Evolutionary conservation across 2,797 vertebrate genomes (phyloP), one percentile per base, ranked within the genome.

Genomic region (Leptodactylus fallax): DNA sequence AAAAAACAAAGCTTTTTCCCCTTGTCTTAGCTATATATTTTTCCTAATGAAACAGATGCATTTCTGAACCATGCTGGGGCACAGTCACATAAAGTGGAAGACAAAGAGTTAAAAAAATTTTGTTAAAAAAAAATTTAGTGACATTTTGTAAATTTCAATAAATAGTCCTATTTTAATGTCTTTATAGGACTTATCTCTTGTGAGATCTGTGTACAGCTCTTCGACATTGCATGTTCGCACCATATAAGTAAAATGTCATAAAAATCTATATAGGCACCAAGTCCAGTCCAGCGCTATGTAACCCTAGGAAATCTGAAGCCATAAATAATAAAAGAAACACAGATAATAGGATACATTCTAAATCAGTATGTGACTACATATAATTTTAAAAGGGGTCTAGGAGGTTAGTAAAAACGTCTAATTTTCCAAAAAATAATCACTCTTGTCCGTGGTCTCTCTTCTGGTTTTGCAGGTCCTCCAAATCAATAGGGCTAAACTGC

Each of bases 1-100:
- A 96, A 96, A 95, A 96, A 96, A 14, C 5, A 72, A 56, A 9
- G 25, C 21, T 7, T 58, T 71, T 25, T 83, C 51, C 53, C 65
- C 95, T 97, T 95, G 65, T 91, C 1, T 71, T 83, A 0, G 13
- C 25, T 83, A 90, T 71, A 60, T 91, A 60, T 69, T 86, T 93
- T 91, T 0, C 65, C 91, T 85, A 91, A 74, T 88, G 81, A 85
- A 89, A 87, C 55, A 76, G 21, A 69, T 17, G 13, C 65, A 25
- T 25, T 72, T 23, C 25, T 27, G 7, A 45, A 60, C 55, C 60
- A 61, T 21, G n/a, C 36, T 79, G 27, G 5, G 27, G 7, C 19
- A 47, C 53, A 65, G 19, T 36, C 19, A 36, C 36, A 36, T n/a
- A 36, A 36, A 2, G 4, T 36, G 36, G 36, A 36, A 36, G 4